Percentiles rank a stretch among this genome's conserved stretches.
Conservation (phyloP, 2,113 vertebrate species). For the Crotalus tigris region DNA sequence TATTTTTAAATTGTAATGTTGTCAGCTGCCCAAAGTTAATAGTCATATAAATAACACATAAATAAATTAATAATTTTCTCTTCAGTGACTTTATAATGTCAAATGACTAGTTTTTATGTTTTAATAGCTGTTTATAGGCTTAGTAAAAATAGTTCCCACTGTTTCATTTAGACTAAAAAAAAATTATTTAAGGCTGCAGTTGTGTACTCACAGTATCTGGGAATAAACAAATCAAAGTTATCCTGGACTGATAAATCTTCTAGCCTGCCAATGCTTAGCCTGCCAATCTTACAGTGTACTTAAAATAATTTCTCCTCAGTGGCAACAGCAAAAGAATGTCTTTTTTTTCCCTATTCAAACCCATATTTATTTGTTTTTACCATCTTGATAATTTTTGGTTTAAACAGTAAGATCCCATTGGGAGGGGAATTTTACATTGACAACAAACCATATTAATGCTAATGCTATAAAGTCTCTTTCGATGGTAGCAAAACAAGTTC, state of each 20-base stretch:
- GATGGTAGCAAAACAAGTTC: constrained; percentile 33
- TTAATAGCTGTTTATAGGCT: not conserved
- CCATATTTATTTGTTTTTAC: not conserved
- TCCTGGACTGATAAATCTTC: not conserved
- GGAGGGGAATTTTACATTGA: constrained; percentile 38
- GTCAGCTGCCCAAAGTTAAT: not conserved
- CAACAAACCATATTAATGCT: constrained; percentile 34
- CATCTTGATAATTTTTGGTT: not conserved
- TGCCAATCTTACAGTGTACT: constrained; percentile 21
- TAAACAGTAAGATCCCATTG: constrained; percentile 27
- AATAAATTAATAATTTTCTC: not conserved
- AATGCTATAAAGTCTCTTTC: constrained; percentile 47
- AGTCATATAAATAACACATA: not conserved
- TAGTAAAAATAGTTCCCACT: constrained; percentile 21
- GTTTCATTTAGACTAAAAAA: constrained; percentile 29
- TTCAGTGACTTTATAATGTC: constrained; percentile 33
- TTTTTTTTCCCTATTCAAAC: not conserved
- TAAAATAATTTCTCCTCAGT: not conserved
- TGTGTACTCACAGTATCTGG: not conserved
- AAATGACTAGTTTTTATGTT: not conserved
- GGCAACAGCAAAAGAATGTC: too few relatives aligned
- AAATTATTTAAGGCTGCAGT: constrained; percentile 15
- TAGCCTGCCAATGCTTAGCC: not conserved
- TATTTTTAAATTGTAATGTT: not conserved
- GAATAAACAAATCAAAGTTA: not conserved